A percentile compares a stretch with the other conserved stretches of the same genome.
These are phyloP conservation scores for Aegotheles bennettii DNA, from an alignment of 2,113 vertebrate genomes.

Conservation along the genomic window DNA sequence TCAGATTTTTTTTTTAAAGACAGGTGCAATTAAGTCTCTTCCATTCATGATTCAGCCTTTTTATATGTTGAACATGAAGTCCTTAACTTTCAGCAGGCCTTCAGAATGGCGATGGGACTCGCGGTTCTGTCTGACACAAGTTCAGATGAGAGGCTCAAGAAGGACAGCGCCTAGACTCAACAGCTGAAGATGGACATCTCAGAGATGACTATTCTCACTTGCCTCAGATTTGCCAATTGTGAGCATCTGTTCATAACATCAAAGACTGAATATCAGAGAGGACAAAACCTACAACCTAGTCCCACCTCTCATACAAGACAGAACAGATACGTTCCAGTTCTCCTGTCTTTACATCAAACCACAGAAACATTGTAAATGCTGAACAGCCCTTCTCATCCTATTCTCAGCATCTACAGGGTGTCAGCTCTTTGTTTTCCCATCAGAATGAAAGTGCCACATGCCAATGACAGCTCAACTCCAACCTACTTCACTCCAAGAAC, in stretches of 20 bases:
- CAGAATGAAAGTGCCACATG: neutral
- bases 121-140: neutral
- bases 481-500: neutral
- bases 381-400: neutral
- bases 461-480: neutral
- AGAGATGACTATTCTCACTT: neutral
- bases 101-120: neutral
- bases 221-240: neutral
- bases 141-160: neutral
- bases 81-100: neutral
- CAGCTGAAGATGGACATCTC: neutral
- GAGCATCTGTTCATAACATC: neutral
- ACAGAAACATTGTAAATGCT: neutral
- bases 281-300: neutral
- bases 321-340: neutral
- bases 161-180: neutral
- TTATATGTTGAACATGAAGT: neutral
- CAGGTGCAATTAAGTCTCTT: neutral
- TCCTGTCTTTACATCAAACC: neutral
- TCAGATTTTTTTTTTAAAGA: neutral
- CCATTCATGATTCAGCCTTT: neutral
- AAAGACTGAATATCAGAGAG: neutral
- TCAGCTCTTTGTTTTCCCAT: neutral
- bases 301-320: neutral
- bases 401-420: neutral